Evolutionary conservation across 2,888 invertebrate species (phyloP), one percentile per base, ranked within the genome.

Genomic region (Plebejus melissa): DNA sequence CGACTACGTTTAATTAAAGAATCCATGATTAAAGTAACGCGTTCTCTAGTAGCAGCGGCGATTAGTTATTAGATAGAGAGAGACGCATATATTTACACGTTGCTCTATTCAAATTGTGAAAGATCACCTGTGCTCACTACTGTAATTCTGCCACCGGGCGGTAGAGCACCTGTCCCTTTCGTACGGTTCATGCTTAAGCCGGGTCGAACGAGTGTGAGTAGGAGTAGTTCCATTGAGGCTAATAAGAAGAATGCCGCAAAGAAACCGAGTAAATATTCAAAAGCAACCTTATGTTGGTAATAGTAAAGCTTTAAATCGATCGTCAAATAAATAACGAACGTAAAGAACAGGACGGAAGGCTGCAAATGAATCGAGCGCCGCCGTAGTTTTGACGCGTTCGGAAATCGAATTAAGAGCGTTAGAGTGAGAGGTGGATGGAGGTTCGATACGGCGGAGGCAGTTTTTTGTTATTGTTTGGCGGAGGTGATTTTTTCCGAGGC

Each of bases 121-220:
- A 93, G 94, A 92, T 94, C 94, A 93, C 91, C 92, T 92, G 91
- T 94, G 94, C 90, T 94, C 91, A 93, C 94, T 93, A 93, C 94
- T 88, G 93, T 91, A 93, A 94, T 93, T 91, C 88, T 89, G 89
- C 89, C 87, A 89, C 88, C 88, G 84, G 84, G 86, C 88, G 88
- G 90, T 91, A 90, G 87, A 89, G 90, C 93, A 92, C 91, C 93
- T 91, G 93, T 94, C 94, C 92, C 93, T 93, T 91, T 94, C 94
- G 84, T 90, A 86, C 90, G 83, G 85, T 91, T 90, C 88, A 94
- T 88, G 94, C 93, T 90, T 90, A 92, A 83, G 89, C 91, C 80
- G 90, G 92, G 89, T 86, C 88, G 87, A 89, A 89, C 87, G 93
- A 93, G 93, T 92, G 93, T 90, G 92, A 93, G 91, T 92, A 92